Evolutionary conservation across 2,797 vertebrate species (phyloP), one percentile per base, ranked within the genome.

Genomic region (Epinephelus malabaricus): DNA sequence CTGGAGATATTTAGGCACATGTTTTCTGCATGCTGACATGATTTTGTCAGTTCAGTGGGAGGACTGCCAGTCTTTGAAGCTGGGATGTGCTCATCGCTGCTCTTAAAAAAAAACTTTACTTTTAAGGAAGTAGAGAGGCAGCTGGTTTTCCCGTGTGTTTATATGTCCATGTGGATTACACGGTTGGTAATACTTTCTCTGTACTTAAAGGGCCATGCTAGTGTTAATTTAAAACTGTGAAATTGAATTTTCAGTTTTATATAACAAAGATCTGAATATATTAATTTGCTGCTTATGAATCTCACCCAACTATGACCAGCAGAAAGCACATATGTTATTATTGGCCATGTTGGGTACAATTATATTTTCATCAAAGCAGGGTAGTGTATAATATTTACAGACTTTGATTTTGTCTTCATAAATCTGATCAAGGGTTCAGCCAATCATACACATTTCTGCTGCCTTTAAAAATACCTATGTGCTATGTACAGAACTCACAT

Each of bases 31-130:
- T 21, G 13, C 54, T 58, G 49, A 72, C 66, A 49, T 13, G 67
- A 55, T 84, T 73, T 59, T 74, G 53, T 69, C 11, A 12, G 49
- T 50, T 71, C 10, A 23, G 45, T 56, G 30, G 51, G 64, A 72
- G 55, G 62, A 30, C 40, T 53, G 46, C 25, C 71, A 59, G 55
- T 2, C 40, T 69, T 66, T 76, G 73, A 85, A 68, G 60, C 51
- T 5, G 34, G 21, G 46, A 53, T 68, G 50, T 49, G 23, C 21
- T n/a, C 30, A 72, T 54, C 6, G 34, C 40, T 72, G 54, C 49
- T 54, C 17, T 47, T 53, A 17, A 46, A 49, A 47, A 63, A 63
- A 64, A 45, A 0, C 15, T 0, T 25, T 9, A 43, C 27, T 70
- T 73, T 73, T 38, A 46, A 68, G 43, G 40, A 71, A 82, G 50